Percentiles rank a stretch among this genome's conserved stretches.
Evolutionary conservation across 2,797 vertebrate species (phyloP).

Genomic region (Heliangelus exortis): DNA sequence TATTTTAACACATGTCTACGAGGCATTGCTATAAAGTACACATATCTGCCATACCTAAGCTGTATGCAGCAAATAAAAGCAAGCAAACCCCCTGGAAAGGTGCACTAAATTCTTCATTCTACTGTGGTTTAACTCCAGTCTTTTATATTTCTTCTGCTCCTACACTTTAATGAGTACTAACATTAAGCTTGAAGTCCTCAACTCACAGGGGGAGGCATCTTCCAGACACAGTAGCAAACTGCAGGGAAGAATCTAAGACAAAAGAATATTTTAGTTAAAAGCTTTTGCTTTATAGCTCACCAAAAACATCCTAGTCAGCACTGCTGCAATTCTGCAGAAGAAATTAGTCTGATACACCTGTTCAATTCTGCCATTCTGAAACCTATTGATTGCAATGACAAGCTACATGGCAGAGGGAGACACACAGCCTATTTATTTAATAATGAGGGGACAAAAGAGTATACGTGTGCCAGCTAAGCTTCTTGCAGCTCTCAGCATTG

Average conservation of each 20-base stretch:
- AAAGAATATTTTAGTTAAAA: conserved; percentile 50
- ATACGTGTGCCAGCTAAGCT: neutral
- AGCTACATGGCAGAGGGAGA: neutral
- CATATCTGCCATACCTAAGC: neutral
- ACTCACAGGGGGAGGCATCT: neutral
- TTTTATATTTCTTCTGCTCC: conserved; percentile 4
- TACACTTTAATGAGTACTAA: conserved; percentile 46
- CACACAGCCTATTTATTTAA: conserved; percentile 26
- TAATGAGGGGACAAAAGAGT: conserved; percentile 3
- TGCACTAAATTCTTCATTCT: conserved; percentile 16
- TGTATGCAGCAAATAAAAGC: neutral
- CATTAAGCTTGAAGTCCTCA: conserved; percentile 56
- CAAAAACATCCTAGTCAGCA: conserved; percentile 36
- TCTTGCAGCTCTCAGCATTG: neutral
- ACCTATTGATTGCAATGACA: neutral
- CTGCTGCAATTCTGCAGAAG: conserved; percentile 33
- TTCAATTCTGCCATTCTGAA: conserved; percentile 13
- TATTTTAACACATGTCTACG: neutral
- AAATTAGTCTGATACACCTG: conserved; percentile 20
- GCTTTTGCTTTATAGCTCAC: conserved; percentile 24
- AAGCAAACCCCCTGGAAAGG: neutral
- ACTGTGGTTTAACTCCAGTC: neutral
- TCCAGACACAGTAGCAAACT: conserved; percentile 56
- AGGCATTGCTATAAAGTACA: neutral
- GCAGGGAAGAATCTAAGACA: conserved; percentile 39